These are phyloP conservation scores for Amiota minor DNA, from an alignment of 2,888 invertebrate species.

Conservation along the genomic window DNA sequence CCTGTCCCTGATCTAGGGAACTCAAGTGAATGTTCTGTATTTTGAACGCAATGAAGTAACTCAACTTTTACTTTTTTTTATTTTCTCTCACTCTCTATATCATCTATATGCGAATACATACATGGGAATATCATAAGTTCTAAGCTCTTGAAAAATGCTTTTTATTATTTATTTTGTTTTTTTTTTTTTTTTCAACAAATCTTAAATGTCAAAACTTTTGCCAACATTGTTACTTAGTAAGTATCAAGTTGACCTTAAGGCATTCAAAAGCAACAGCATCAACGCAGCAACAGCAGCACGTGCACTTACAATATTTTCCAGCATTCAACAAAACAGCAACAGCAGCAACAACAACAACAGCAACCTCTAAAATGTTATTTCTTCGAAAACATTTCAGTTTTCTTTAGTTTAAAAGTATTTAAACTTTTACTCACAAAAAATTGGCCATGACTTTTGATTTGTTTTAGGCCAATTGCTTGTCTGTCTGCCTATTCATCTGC, in stretches of 20 bases:
- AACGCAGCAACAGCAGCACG: background rate
- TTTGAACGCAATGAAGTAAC: background rate
- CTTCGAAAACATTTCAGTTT: background rate
- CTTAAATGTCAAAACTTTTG: constrained; percentile 17
- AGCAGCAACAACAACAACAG: background rate
- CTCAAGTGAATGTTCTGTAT: no score
- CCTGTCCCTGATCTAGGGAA: no score
- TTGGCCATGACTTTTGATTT: constrained; percentile 23
- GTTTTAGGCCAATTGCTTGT: background rate
- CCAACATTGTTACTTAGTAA: background rate
- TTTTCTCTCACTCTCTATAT: background rate
- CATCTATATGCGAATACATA: background rate
- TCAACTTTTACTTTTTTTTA: constrained; percentile 40
- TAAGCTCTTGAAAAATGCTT: background rate
- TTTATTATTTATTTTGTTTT: background rate
- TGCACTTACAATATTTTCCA: background rate
- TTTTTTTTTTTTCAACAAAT: background rate
- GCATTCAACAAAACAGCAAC: background rate
- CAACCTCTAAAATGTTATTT: background rate
- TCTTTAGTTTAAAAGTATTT: background rate
- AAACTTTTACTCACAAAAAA: constrained; percentile 3
- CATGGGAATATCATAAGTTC: background rate
- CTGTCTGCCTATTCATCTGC: background rate
- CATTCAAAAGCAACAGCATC: no score
- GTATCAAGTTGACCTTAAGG: constrained; percentile 15